Base-by-base conservation (phyloP, 2,113 vertebrate species). In the Nannospalax galili region DNA sequence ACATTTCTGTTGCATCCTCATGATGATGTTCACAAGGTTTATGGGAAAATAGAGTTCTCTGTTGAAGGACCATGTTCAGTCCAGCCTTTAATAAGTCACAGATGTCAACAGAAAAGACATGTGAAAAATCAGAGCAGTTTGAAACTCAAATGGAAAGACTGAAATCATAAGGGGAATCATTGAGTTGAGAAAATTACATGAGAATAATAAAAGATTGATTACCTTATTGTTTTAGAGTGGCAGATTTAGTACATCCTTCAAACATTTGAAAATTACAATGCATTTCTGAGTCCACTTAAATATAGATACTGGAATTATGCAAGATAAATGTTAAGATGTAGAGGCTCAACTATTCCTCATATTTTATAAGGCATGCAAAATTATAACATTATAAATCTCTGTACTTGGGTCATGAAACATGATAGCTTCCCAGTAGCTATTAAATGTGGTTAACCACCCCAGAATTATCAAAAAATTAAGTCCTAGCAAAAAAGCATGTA, bases 361-460 rank as follows among this genome's bases (percentile, higher is more conserved):
- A 7, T 82, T 90, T 40, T 37, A 45, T 32, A 40, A 70, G 70
- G 42, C 28, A 58, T 69, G 17, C 22, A 77, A 58, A 81, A 81
- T 77, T 86, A 85, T 84, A 82, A 58, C 58, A 88, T 48, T 58
- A 67, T 84, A 70, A 32, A 30, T 87, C 37, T 2, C 85, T 93
- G 19, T 45, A 56, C 19, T 62, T 96, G 28, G 86, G 37, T 52
- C 37, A 84, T 82, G 84, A 72, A 91, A 79, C 91, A 79, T 88
- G 56, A 56, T 85, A 42, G 20, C 85, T 95, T 96, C 69, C 70
- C 45, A 90, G 70, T 32, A 90, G 73, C 56, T 92, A 92, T 93
- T 92, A 94, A 92, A 86, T 64, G 60, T 40, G 48, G 84, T 96
- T 94, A 93, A 52, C 93, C 75, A 84, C 64, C 58, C 85, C 35